phyloP scores from a whole-genome alignment of 1,140 invertebrate genomes.

The Ceratitis capitata region DNA sequence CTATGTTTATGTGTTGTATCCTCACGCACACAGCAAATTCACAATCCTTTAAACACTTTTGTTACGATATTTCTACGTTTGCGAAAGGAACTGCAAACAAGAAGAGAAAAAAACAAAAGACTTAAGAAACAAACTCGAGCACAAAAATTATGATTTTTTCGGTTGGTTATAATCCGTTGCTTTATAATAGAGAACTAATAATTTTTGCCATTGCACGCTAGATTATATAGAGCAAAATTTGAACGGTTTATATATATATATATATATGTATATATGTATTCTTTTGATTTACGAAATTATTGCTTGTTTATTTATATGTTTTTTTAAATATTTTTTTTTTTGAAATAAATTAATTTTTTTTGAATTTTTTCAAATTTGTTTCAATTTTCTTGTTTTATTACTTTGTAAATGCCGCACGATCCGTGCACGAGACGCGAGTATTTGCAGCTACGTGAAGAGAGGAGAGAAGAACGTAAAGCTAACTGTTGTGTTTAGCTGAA shows the following conservation, averaged over 20 bases:
- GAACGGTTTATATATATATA: not conserved
- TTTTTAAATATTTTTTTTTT: too few relatives aligned
- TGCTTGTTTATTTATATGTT: too few relatives aligned
- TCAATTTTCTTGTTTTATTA: constrained; percentile 31
- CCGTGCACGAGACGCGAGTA: constrained; percentile 46
- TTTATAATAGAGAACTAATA: constrained; percentile 8
- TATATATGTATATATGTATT: not conserved
- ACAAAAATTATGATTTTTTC: too few relatives aligned
- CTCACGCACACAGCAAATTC: constrained; percentile 30
- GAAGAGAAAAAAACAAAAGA: constrained; percentile 41
- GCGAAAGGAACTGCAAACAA: constrained; percentile 33
- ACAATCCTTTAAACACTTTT: constrained; percentile 41
- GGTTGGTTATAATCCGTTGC: not conserved
- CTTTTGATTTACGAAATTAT: too few relatives aligned
- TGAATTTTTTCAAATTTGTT: constrained; percentile 38
- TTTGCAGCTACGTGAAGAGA: constrained; percentile 26
- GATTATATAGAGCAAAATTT: not conserved
- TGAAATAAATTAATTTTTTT: not conserved
- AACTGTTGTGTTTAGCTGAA: constrained; percentile 55
- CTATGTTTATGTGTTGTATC: not conserved
- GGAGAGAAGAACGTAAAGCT: constrained; percentile 41
- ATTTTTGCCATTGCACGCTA: not conserved
- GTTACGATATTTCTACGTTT: not conserved
- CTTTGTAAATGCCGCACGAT: constrained; percentile 50
- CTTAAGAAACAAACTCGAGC: constrained; percentile 42